phyloP scores from a whole-genome alignment of 1,140 invertebrate genomes.

The Dendroctonus ponderosae region DNA sequence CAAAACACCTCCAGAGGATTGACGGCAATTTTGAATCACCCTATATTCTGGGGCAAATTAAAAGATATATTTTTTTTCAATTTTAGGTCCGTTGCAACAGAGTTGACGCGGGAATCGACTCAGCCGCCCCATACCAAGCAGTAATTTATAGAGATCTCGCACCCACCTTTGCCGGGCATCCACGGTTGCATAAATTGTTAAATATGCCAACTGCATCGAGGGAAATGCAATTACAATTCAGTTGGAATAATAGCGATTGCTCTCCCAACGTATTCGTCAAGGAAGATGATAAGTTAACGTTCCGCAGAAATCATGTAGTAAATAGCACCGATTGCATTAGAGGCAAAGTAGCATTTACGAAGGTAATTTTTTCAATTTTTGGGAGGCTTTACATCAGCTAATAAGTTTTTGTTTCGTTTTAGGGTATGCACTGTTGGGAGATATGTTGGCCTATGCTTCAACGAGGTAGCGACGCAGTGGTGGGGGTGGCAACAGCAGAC shows the following conservation, averaged over 20 bases:
- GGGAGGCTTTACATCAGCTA: neutral
- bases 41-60: no score
- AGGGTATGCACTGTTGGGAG: conserved; percentile 96
- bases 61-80: neutral
- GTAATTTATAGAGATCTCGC: conserved; percentile 81
- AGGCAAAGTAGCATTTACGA: conserved; percentile 91
- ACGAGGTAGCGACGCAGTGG: conserved; percentile 96
- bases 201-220: conserved; percentile 90
- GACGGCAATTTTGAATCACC: no score
- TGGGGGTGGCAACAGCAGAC: conserved; percentile 93
- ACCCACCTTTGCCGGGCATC: conserved; percentile 79
- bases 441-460: conserved; percentile 95
- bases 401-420: neutral
- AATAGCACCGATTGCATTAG: conserved; percentile 99
- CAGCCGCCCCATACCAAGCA: conserved; percentile 74
- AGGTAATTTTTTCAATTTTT: conserved; percentile 46
- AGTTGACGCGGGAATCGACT: conserved; percentile 59
- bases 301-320: conserved; percentile 98
- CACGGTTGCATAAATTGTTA: conserved; percentile 89
- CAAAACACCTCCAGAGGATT: no score
- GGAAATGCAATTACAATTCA: conserved; percentile 87
- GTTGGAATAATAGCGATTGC: conserved; percentile 96
- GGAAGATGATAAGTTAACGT: conserved; percentile 96
- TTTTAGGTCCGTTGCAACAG: conserved; percentile 64
- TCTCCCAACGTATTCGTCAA: conserved; percentile 99